These are phyloP conservation scores for Oligia fasciuncula DNA, from an alignment of 2,888 invertebrate species.

Conservation along the genomic window DNA sequence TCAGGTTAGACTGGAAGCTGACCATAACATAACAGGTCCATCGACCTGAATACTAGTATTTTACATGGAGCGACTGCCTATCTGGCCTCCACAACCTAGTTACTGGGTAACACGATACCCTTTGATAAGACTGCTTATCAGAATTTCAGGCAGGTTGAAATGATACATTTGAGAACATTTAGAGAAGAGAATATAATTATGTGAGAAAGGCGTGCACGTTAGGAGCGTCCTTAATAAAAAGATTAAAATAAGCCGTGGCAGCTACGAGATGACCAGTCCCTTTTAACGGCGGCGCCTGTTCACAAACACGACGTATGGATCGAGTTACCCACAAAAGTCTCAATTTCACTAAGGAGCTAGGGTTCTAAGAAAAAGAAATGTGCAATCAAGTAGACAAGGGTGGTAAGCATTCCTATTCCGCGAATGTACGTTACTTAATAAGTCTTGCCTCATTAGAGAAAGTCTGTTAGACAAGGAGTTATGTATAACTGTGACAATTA, in stretches of 20 bases:
- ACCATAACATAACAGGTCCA: too few species aligned
- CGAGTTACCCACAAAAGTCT: not conserved
- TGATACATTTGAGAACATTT: not conserved
- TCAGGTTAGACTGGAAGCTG: too few species aligned
- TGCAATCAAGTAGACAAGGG: not conserved
- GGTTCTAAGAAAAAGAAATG: not conserved
- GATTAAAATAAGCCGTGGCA: not conserved
- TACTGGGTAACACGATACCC: too few species aligned
- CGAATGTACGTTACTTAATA: not conserved
- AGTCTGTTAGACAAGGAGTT: constrained; percentile 7
- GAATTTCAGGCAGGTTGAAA: too few species aligned
- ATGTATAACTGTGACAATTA: constrained; percentile 51
- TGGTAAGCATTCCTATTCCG: not conserved
- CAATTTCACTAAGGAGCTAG: not conserved
- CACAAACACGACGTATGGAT: not conserved
- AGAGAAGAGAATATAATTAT: not conserved
- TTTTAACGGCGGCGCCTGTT: not conserved
- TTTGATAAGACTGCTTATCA: too few species aligned
- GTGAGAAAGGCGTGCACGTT: not conserved
- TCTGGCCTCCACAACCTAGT: too few species aligned
- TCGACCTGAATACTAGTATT: too few species aligned
- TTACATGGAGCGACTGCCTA: too few species aligned
- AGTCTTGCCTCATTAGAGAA: constrained; percentile 16
- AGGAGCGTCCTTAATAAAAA: not conserved
- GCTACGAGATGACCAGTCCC: not conserved